Evolutionary conservation across 2,888 invertebrate genomes (phyloP).

Genomic region (Drosophila koepferae): DNA sequence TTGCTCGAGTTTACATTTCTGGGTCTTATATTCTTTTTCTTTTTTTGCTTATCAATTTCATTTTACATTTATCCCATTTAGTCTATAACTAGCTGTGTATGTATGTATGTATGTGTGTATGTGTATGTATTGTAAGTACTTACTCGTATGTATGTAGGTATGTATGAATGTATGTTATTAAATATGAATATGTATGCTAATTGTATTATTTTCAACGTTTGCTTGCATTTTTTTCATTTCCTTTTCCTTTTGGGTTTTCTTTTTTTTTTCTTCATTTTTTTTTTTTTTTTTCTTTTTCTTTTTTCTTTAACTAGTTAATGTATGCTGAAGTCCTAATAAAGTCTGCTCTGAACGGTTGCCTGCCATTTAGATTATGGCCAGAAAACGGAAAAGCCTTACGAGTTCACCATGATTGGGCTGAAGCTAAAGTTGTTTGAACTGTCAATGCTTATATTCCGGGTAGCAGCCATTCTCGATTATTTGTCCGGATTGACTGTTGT

Average conservation of each 20-base stretch:
- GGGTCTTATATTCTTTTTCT: background rate
- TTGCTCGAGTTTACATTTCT: constrained; percentile 8
- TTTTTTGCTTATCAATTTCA: constrained; percentile 22
- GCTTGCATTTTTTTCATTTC: background rate
- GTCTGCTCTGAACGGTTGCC: constrained; percentile 40
- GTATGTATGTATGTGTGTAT: constrained; percentile 1
- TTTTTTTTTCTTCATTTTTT: background rate
- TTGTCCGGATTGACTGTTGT: constrained; percentile 85
- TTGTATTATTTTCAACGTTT: constrained; percentile 17
- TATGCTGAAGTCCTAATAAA: constrained; percentile 18
- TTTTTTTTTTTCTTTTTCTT: background rate
- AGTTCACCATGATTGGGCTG: background rate
- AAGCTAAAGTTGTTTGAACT: constrained; percentile 72
- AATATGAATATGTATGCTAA: constrained; percentile 26
- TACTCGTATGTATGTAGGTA: constrained; percentile 21
- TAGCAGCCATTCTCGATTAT: constrained; percentile 88
- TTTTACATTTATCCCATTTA: constrained; percentile 40
- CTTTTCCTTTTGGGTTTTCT: background rate
- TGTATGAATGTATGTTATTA: constrained; percentile 39
- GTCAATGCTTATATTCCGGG: constrained; percentile 93
- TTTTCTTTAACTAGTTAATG: constrained; percentile 7
- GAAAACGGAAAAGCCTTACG: constrained; percentile 13
- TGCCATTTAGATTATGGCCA: constrained; percentile 18
- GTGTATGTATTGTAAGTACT: constrained; percentile 26
- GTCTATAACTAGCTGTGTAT: constrained; percentile 20